Base-by-base conservation (phyloP, 1,140 invertebrate genomes). In the Drosophila nikananu region DNA sequence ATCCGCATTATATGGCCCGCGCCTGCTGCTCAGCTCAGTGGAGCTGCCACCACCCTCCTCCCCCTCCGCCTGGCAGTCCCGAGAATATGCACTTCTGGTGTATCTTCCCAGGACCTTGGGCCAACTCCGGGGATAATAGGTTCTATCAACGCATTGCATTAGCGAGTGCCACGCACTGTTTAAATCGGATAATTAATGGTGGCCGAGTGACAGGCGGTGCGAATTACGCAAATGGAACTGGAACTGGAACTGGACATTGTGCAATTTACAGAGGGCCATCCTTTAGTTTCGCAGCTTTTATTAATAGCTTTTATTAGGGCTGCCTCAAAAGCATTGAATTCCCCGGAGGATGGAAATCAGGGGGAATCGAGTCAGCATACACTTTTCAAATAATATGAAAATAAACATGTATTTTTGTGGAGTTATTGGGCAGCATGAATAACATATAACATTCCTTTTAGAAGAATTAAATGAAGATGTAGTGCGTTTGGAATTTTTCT, bases 161-260 rank as follows among this genome's bases (percentile, higher is more conserved):
- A 48, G 64, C 41, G 32, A 65, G 23, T 65, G 62, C 62, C 62
- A 17, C 15, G 19, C 19, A 63, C 58, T 66, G 63, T 60, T 66
- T 66, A 66, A 66, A 63, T 66, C 64, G 64, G 41, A 67, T 67
- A 67, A 70, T 70, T 70, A 65, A 70, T 68, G 66, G 60, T 39
- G 19, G 27, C 10, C 27, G 15, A 32, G 65, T 67, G 65, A 65
- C 65, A 67, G 59, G 60, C 65, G 60, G 41, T 37, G 65, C 59
- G 65, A 67, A 67, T 67, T 67, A 49, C 42, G 65, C 65, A 49
- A 67, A 67, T 64, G 65, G 65, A 25, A 44, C 21, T 17, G 58
- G 63, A 49, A 67, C 65, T 64, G 65, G 65, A 25, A 44, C 21
- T 17, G 58, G 63, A 62, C 39, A 62, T 25, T 21, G 39, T 30